Evolutionary conservation across 1,140 invertebrate genomes (phyloP), one percentile per base, ranked within the genome.

Genomic region (Vanessa tameamea): DNA sequence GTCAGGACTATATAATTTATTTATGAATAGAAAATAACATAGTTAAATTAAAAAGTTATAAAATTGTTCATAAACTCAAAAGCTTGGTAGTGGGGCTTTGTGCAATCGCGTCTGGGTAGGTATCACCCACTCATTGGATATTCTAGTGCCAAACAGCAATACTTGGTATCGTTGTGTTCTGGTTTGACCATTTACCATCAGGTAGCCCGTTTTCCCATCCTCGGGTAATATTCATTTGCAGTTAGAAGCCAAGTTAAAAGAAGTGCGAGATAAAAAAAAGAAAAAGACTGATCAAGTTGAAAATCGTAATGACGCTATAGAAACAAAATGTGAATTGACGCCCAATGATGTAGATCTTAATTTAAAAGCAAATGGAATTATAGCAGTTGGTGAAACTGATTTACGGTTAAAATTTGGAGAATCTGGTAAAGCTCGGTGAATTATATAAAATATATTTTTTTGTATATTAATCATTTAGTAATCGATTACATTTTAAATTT

Each of bases 191-290:
- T 2, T 31, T 31, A 31, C 26, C 26, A 31, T 31, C 26, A 6
- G 26, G 26, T 31, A 0, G 6, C 2, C 26, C 6, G 6, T 3
- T 31, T 31, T 31, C 0, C 1, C 26, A 31, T 43, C 6, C 37
- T 1, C 37, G 37, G 0, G 37, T 43, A 9, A 43, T 43, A 43
- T 43, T 26, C 1, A 23, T 23, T 23, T 80, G 64, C 77, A 92
- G 90, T 74, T 92, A 65, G 90, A 92, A 84, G 67, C 84, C 16
- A 91, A 91, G 80, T 70, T 92, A 37, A 91, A 86, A 82, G 87
- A 90, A 80, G 79, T 90, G 0, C 83, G 81, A 69, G 83, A 88
- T 15, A 87, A 87, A 78, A 90, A 87, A 75, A 89, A 84, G 63
- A 87, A 83, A 69, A 85, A 82, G 53, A 47, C 47, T 37, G 77